A percentile compares a stretch with the other conserved stretches of the same genome.
These are phyloP conservation scores for Neopipo cinnamomea DNA, from an alignment of 2,113 vertebrate genomes.

Conservation along the genomic window DNA sequence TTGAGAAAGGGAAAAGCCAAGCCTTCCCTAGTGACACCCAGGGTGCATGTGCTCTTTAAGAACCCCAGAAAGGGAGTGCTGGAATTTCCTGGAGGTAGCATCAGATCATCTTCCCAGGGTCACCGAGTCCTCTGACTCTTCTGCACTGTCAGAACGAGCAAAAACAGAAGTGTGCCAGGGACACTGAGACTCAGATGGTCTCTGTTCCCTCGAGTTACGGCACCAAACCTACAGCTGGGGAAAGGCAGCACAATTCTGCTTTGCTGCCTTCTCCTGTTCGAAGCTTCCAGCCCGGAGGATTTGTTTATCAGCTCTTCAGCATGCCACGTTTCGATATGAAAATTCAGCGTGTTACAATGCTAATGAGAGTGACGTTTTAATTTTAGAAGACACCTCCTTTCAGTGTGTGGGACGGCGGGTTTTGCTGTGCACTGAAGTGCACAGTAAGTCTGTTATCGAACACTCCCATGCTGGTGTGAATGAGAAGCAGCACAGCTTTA, in stretches of 20 bases:
- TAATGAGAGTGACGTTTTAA: not conserved
- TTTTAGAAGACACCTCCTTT: slow-evolving; percentile 48
- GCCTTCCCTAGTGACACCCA: not conserved
- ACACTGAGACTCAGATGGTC: not conserved
- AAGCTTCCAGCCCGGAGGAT: not conserved
- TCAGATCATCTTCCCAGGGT: not conserved
- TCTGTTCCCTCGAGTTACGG: not conserved
- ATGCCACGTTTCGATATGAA: not conserved
- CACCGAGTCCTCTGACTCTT: not conserved
- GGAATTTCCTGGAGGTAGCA: not conserved
- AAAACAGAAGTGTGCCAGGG: not conserved
- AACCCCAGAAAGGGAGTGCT: not conserved
- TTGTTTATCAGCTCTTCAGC: slow-evolving; percentile 38
- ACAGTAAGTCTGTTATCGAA: slow-evolving; percentile 4
- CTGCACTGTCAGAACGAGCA: not conserved
- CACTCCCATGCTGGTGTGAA: not conserved
- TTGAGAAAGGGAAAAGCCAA: not conserved
- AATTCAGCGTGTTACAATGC: not conserved
- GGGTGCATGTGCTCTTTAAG: not conserved
- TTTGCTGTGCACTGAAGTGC: not conserved
- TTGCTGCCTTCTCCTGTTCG: not conserved
- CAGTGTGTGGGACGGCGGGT: not conserved
- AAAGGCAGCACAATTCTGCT: not conserved
- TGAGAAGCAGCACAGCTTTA: not conserved
- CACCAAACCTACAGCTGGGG: not conserved